Evolutionary conservation across 2,888 invertebrate genomes (phyloP).

Genomic region (Melieria crassipennis): DNA sequence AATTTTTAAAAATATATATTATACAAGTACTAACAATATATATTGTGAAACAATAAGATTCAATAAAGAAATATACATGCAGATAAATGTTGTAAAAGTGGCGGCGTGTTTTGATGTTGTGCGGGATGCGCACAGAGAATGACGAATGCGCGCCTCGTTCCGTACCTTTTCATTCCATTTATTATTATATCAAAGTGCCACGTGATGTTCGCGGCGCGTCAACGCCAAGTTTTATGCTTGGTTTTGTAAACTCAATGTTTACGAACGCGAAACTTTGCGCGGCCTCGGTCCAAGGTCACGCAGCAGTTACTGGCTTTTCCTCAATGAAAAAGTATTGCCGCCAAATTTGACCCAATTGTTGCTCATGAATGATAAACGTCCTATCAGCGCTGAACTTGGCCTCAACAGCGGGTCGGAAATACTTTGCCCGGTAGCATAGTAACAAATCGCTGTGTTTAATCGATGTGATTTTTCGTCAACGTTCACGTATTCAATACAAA

Average conservation of each 20-base stretch:
- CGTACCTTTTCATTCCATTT: too few species aligned
- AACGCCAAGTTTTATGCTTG: too few species aligned
- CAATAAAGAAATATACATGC: constrained; percentile 26
- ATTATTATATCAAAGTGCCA: too few species aligned
- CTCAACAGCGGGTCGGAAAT: neutral
- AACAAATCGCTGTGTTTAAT: neutral
- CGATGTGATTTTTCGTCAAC: neutral
- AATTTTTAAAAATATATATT: constrained; percentile 17
- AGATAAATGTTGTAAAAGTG: constrained; percentile 8
- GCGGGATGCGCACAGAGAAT: too few species aligned
- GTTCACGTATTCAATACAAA: neutral
- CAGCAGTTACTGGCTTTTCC: too few species aligned
- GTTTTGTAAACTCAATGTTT: too few species aligned
- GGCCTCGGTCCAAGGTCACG: too few species aligned
- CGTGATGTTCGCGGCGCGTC: too few species aligned
- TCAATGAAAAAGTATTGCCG: neutral
- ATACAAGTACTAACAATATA: constrained; percentile 31
- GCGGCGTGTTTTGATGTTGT: neutral
- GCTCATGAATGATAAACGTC: neutral
- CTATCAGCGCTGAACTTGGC: neutral
- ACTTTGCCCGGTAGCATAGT: neutral
- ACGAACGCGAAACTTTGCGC: too few species aligned
- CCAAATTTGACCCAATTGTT: neutral
- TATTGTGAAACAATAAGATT: constrained; percentile 36
- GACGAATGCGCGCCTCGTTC: too few species aligned